Evolutionary conservation across 2,797 vertebrate genomes (phyloP).

Genomic region (Bovichtus diacanthus): DNA sequence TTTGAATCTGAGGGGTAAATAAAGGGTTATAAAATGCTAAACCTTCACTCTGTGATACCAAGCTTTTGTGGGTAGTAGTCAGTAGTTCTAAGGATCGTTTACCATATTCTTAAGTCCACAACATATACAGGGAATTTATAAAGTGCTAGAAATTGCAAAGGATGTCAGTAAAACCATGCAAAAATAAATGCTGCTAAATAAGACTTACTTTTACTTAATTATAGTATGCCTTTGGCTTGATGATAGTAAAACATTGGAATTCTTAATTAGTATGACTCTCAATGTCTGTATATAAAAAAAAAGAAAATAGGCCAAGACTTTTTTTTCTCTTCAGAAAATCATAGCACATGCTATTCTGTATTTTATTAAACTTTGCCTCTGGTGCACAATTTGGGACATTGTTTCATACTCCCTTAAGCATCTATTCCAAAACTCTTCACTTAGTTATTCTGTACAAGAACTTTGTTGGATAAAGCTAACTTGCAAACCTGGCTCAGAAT

Average conservation of each 20-base stretch:
- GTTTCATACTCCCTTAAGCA: slow-evolving; percentile 20
- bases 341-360: slow-evolving; percentile 18
- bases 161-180: neutral
- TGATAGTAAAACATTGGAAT: slow-evolving; percentile 1
- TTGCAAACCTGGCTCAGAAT: slow-evolving; percentile 41
- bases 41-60: neutral
- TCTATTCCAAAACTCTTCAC: slow-evolving; percentile 12
- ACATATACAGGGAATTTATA: neutral
- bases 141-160: neutral
- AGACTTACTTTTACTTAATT: neutral
- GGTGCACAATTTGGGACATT: slow-evolving; percentile 21
- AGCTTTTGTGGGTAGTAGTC: neutral
- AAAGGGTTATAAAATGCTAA: slow-evolving; percentile 1
- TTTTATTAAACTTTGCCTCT: slow-evolving; percentile 28
- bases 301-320: slow-evolving; percentile 13
- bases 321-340: slow-evolving; percentile 17
- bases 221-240: neutral
- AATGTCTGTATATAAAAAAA: neutral
- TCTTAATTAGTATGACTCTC: neutral
- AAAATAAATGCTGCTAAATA: slow-evolving; percentile 6
- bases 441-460: slow-evolving; percentile 22
- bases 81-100: neutral
- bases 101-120: neutral
- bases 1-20: neutral
- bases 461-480: slow-evolving; percentile 38